phyloP scores from a whole-genome alignment of 2,797 vertebrate species.

The Rhinoraja longicauda region DNA sequence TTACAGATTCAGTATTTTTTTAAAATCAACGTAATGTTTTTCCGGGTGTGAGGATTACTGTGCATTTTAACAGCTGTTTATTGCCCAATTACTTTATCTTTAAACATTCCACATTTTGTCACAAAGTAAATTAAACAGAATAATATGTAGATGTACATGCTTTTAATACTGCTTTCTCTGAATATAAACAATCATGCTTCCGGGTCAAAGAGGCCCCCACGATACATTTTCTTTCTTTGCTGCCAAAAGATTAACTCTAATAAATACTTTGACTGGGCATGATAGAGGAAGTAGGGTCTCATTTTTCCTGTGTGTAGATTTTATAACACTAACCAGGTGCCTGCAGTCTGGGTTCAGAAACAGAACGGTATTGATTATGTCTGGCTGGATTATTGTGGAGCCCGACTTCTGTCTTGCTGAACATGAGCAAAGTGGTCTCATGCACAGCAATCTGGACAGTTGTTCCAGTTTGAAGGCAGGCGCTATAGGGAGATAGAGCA shows the following conservation, averaged over 20 bases:
- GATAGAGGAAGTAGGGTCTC: conserved; percentile 12
- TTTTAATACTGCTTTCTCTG: neutral
- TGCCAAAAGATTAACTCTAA: neutral
- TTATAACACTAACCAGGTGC: conserved; percentile 19
- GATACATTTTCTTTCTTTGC: neutral
- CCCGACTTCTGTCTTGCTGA: neutral
- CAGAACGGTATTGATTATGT: conserved; percentile 1
- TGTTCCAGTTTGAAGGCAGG: neutral
- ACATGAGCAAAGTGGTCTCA: neutral
- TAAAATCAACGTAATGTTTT: neutral
- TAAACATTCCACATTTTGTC: neutral
- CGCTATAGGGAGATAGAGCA: neutral
- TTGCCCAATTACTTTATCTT: neutral
- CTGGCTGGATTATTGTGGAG: neutral
- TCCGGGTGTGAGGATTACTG: neutral
- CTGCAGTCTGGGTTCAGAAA: conserved; percentile 22
- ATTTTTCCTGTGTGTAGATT: conserved; percentile 19
- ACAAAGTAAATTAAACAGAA: neutral
- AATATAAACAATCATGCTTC: conserved; percentile 9
- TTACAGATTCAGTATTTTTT: too few relatives aligned
- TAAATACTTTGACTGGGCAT: conserved; percentile 22
- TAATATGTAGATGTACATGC: neutral
- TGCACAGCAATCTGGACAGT: neutral
- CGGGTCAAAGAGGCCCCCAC: neutral
- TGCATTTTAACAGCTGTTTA: neutral